Base-by-base conservation (phyloP, 2,888 invertebrate species). In the Cataglyphis cursor region DNA sequence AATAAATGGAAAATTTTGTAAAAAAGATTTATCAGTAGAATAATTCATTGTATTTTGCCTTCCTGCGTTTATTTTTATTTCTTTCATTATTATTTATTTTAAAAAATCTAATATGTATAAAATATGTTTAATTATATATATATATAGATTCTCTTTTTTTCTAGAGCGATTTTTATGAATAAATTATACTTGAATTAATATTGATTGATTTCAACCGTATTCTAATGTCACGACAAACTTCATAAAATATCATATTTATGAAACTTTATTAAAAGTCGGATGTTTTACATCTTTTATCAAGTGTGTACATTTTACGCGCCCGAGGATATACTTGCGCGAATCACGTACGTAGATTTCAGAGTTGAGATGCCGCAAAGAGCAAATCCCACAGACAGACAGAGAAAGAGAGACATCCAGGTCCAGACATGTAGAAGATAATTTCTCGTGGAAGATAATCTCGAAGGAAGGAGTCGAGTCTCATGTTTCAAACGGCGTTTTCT, bases 401-500 rank as follows among this genome's bases (percentile, higher is more conserved):
- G 24, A 75, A 21, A 65, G n/a, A 75, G 9, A 66, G 66, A 66
- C 24, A 44, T 44, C 44, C n/a, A 41, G 41, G 48, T 78, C 44
- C 44, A 59, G 78, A 78, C 78, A 70, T 70, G 44, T 70, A 80
- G 78, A 59, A 78, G 68, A 80, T 70, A 75, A 64, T 75, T 64
- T 75, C 64, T 18, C 64, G 64, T 64, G 38, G 75, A 75, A 64
- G 75, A 75, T 75, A 80, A 80, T 80, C 78, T 80, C 70, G 70
- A 80, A 80, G 70, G 68, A 80, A 68, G 44, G 59, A 80, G 78
- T 12, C 78, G 31, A 2, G 70, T 70, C 44, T 80, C 78, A 44
- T 48, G 44, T 80, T 80, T 80, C 78, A 70, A 80, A 80, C 70
- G 44, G 44, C 70, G 78, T 80, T 80, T 51, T 80, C 78, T 80